Conservation (phyloP, 2,888 invertebrate species). For the Harpalus rufipes region DNA sequence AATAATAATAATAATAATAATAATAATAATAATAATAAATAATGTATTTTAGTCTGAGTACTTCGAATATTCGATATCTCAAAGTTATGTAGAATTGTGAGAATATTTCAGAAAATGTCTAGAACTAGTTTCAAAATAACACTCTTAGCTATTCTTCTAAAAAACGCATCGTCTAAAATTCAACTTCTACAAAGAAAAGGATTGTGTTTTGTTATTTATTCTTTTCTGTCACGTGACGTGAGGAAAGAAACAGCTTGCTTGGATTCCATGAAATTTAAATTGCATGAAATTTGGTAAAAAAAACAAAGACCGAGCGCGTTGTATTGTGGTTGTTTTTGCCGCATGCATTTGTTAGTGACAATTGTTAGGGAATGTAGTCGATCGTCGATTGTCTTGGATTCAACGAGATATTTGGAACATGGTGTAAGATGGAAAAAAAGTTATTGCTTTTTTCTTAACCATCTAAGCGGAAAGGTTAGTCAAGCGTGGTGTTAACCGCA, state of each 20-base stretch:
- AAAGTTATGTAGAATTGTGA: too few species aligned
- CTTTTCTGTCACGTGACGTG: conserved; percentile 57
- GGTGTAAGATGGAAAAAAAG: conserved; percentile 10
- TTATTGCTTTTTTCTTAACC: neutral
- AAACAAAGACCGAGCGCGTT: conserved; percentile 48
- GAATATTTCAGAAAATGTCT: too few species aligned
- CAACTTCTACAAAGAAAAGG: too few species aligned
- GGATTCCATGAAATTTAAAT: conserved; percentile 73
- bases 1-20: too few species aligned
- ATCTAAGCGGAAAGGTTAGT: neutral
- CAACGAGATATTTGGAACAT: conserved; percentile 41
- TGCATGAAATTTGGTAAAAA: conserved; percentile 72
- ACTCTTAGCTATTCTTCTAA: too few species aligned
- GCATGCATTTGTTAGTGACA: conserved; percentile 65
- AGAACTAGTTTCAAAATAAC: too few species aligned
- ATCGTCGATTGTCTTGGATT: conserved; percentile 37
- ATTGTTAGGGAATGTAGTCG: conserved; percentile 65
- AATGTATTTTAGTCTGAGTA: too few species aligned
- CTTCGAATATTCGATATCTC: too few species aligned
- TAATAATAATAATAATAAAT: too few species aligned
- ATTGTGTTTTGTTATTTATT: conserved; percentile 47
- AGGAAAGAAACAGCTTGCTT: conserved; percentile 66
- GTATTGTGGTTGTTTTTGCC: conserved; percentile 64
- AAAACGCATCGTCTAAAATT: too few species aligned
- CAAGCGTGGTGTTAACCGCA: conserved; percentile 22